Evolutionary conservation across 2,113 vertebrate genomes (phyloP).

Genomic region (Equus przewalskii): DNA sequence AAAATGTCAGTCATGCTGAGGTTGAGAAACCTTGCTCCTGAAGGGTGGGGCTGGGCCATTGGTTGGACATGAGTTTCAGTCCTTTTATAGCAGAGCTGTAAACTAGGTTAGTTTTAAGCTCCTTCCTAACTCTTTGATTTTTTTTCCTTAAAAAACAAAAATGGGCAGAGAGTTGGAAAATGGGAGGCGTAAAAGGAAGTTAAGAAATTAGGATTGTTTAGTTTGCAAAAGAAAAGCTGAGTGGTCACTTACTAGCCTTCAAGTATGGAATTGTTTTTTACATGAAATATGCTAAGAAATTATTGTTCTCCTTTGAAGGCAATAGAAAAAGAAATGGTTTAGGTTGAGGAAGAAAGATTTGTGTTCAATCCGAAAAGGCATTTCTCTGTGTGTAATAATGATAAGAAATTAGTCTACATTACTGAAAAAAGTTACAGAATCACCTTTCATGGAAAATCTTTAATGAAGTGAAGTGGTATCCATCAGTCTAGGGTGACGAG

Average conservation of each 20-base stretch:
- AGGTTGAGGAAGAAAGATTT: constrained; percentile 30
- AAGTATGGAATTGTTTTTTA: not conserved
- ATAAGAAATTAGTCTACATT: not conserved
- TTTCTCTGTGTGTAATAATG: not conserved
- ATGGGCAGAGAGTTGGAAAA: not conserved
- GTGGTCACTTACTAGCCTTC: not conserved
- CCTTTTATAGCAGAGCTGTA: not conserved
- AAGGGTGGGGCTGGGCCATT: not conserved
- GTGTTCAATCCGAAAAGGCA: not conserved
- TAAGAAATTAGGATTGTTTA: not conserved
- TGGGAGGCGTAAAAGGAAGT: not conserved
- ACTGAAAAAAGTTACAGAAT: not conserved
- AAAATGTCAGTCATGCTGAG: not conserved
- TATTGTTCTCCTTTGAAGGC: not conserved
- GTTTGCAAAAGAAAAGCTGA: not conserved
- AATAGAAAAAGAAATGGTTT: not conserved
- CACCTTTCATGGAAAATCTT: not conserved
- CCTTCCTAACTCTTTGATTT: not conserved
- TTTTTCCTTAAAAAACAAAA: not conserved
- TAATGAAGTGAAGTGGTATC: not conserved
- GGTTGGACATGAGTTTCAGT: not conserved
- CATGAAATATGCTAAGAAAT: not conserved
- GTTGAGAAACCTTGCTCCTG: not conserved
- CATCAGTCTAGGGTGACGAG: not conserved
- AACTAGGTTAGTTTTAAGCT: not conserved